Conservation (phyloP, 2,113 vertebrate genomes). For the Vicugna pacos region DNA sequence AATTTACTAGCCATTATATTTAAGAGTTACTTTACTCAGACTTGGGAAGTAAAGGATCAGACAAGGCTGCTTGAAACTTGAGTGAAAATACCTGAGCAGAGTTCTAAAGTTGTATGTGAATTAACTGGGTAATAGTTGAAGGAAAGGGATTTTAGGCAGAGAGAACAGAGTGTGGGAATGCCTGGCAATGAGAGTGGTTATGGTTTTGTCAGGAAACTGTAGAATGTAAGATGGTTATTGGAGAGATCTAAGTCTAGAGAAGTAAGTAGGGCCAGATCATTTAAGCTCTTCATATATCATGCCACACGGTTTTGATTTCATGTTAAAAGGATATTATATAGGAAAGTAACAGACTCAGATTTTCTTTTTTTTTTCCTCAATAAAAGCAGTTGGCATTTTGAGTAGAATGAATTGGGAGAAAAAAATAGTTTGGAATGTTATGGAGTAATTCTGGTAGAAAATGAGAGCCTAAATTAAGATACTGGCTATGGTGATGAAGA, state of each 20-base stretch:
- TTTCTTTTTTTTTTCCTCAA: not conserved
- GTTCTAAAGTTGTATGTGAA: slow-evolving; percentile 25
- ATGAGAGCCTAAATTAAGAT: not conserved
- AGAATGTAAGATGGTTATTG: not conserved
- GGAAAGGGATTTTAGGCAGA: not conserved
- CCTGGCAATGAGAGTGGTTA: not conserved
- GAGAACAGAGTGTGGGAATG: not conserved
- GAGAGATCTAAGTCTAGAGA: not conserved
- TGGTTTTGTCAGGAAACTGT: not conserved
- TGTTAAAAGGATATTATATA: not conserved
- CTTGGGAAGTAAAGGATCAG: not conserved
- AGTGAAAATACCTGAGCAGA: not conserved
- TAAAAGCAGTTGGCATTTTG: slow-evolving; percentile 35
- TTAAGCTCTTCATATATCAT: not conserved
- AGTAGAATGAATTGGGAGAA: not conserved
- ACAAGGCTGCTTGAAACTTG: not conserved
- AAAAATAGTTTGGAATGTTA: slow-evolving; percentile 6
- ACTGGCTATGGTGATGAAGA: slow-evolving; percentile 15
- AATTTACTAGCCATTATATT: not conserved
- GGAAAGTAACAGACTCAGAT: not conserved
- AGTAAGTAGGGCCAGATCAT: not conserved
- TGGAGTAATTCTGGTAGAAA: slow-evolving; percentile 45
- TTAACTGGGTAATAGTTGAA: not conserved
- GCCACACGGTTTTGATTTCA: not conserved
- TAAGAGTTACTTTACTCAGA: not conserved